Evolutionary conservation across 2,113 vertebrate species (phyloP).

Genomic region (Todiramphus chloris): DNA sequence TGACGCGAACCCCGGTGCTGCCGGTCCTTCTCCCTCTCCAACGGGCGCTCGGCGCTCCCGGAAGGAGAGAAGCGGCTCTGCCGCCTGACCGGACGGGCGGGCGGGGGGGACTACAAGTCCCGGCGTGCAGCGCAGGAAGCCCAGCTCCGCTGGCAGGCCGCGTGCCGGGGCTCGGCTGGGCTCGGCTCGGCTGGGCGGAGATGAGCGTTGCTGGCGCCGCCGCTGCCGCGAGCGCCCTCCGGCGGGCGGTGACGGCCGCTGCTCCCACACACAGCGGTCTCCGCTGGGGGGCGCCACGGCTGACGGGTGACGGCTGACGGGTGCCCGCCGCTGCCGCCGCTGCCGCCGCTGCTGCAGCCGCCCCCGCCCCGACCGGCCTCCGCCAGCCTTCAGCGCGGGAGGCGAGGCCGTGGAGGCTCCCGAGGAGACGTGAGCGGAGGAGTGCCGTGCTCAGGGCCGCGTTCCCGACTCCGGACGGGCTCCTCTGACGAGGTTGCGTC

Average conservation of each 20-base stretch:
- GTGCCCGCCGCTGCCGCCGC: no score
- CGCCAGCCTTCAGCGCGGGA: no score
- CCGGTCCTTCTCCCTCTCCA: background rate
- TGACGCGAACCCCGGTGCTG: background rate
- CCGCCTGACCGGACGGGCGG: background rate
- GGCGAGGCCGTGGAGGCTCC: no score
- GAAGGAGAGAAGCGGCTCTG: background rate
- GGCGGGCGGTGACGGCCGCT: accelerated
- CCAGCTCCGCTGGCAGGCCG: no score
- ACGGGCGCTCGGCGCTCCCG: background rate
- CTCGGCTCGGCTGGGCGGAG: background rate
- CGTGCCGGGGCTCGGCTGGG: background rate
- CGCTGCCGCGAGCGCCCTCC: no score
- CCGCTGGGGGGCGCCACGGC: no score
- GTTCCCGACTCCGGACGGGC: background rate
- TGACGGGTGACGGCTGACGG: no score
- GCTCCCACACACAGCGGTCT: accelerated
- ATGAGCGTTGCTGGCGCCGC: no score
- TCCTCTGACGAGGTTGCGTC: no score
- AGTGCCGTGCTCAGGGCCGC: no score
- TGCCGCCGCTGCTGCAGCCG: no score
- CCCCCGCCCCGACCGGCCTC: no score
- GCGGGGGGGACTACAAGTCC: background rate
- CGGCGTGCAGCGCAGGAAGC: background rate
- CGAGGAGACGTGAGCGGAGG: background rate